Conservation (phyloP, 2,797 vertebrate species). For the Oreochromis grahami region DNA sequence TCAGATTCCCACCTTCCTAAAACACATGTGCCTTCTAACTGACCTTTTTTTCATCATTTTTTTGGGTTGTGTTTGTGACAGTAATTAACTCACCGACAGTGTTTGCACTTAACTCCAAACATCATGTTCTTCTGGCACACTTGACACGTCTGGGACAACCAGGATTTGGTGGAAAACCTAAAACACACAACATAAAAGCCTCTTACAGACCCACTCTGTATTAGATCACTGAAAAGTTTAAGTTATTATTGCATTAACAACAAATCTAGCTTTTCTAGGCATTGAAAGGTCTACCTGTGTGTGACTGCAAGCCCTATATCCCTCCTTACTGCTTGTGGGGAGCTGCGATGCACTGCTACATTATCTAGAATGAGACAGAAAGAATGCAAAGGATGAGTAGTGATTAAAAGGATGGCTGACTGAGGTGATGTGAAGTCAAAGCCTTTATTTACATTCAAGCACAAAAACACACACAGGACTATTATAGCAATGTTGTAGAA, state of each 20-base stretch:
- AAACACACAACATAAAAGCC: not conserved
- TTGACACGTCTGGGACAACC: slow-evolving; percentile 97
- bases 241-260: not conserved
- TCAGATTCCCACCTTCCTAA: not conserved
- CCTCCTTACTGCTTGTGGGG: slow-evolving; percentile 91
- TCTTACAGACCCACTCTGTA: not conserved
- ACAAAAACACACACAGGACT: not conserved
- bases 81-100: slow-evolving; percentile 75
- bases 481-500: not conserved
- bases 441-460: not conserved
- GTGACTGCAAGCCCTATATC: slow-evolving; percentile 95
- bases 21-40: not conserved
- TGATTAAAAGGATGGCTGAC: not conserved
- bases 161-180: slow-evolving; percentile 98
- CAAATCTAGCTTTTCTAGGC: not conserved
- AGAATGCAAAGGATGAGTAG: not conserved
- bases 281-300: slow-evolving; percentile 81
- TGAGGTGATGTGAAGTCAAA: not conserved
- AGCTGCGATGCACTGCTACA: slow-evolving; percentile 83
- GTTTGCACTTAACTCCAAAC: slow-evolving; percentile 99
- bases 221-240: not conserved
- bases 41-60: not conserved
- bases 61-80: not conserved
- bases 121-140: slow-evolving; percentile 99
- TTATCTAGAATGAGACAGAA: slow-evolving; percentile 60